Base-by-base conservation (phyloP, 2,113 vertebrate genomes). In the Ramphastos sulfuratus region DNA sequence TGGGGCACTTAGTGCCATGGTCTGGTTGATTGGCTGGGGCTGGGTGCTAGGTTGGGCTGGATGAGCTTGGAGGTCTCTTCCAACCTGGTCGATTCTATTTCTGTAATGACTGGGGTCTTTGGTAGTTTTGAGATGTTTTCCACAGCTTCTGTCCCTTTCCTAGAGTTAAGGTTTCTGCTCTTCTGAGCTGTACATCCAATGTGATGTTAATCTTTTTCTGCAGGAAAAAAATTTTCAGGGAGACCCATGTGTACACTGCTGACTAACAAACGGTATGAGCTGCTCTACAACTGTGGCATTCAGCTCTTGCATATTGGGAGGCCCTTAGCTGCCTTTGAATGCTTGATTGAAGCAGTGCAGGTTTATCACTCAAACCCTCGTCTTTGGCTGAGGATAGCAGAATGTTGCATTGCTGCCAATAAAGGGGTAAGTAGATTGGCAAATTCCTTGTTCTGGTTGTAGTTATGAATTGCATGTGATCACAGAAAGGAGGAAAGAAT, bases 321-420 rank as follows among this genome's bases (percentile, higher is more conserved):
- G 76, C 99, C 99, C 4, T 97, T 99, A 42, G 99, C 99, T 24
- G 99, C 99, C 12, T 99, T 99, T 9, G 99, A 99, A 88, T 99
- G 99, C 96, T 97, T 99, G 85, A 99, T 99, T 95, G 99, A 99
- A 96, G 99, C 99, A 1, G 99, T 99, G 71, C 99, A 99, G 95
- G 99, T 99, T 39, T 99, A 99, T 93, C 99, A 99, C 81, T 99
- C 99, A 18, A 99, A 99, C 81, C 98, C 99, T 48, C 98, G 99
- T 21, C 98, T 99, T 23, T 99, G 99, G 99, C 96, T 99, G 27
- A 97, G 99, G 70, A 98, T 99, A 37, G 99, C 99, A 12, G 99
- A 99, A 61, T 99, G 99, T 97, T 99, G 99, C 97, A 99, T 99
- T 89, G 98, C 99, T 93, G 99, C 99, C 69, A 99, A 99, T 93